A percentile compares a stretch with the other conserved stretches of the same genome.
Conservation (phyloP, 2,113 vertebrate genomes). For the Gobio gobio region DNA sequence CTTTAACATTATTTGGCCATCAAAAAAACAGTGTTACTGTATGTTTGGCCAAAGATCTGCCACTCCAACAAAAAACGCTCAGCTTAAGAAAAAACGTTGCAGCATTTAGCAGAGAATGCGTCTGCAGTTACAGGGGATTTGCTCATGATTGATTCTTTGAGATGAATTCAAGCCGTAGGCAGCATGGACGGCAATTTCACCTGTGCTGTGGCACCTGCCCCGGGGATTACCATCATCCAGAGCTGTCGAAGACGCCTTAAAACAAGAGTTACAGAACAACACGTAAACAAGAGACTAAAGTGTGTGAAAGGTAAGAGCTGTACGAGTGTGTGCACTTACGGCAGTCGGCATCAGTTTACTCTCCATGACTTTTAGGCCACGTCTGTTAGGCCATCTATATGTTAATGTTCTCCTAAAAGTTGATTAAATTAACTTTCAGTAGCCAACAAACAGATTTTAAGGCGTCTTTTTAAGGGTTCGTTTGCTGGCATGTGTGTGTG, state of each 20-base stretch:
- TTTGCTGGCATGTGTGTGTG: constrained; percentile 39
- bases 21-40: not conserved
- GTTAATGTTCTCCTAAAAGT: constrained; percentile 11
- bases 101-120: constrained; percentile 19
- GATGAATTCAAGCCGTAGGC: not conserved
- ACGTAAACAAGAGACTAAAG: not conserved
- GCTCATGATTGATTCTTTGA: constrained; percentile 22
- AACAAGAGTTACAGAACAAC: not conserved
- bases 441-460: constrained; percentile 6
- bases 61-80: not conserved
- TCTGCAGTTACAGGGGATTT: constrained; percentile 22
- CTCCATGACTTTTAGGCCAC: not conserved
- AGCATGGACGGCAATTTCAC: not conserved
- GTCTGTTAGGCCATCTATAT: constrained; percentile 25
- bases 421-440: constrained; percentile 2
- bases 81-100: not conserved
- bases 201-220: constrained; percentile 11
- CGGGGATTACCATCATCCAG: constrained; percentile 32
- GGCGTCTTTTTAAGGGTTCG: not conserved
- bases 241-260: constrained; percentile 25
- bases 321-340: not conserved
- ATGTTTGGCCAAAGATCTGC: not conserved
- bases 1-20: not conserved
- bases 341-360: not conserved
- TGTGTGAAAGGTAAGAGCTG: too few species aligned